A percentile compares a stretch with the other conserved stretches of the same genome.
These are phyloP conservation scores for Scolanthus callimorphus DNA, from an alignment of 92 coral and sea anemone species.

Conservation along the genomic window DNA sequence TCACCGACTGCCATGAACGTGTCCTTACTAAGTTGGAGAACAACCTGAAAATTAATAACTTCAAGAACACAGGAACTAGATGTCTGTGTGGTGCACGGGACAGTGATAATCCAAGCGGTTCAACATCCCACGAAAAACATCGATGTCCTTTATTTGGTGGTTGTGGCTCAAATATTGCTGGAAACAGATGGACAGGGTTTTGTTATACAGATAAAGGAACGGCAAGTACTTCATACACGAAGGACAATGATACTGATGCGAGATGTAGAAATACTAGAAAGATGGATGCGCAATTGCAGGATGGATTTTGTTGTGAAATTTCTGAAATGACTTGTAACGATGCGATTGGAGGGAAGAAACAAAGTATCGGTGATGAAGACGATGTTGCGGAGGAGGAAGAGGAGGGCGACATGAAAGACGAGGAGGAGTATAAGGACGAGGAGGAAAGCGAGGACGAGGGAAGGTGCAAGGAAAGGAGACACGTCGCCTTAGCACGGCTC, in stretches of 20 bases:
- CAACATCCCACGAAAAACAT: background rate
- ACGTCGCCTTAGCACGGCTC: constrained; percentile 12
- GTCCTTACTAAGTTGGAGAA: constrained; percentile 35
- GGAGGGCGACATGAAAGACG: no score
- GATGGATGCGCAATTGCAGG: no score
- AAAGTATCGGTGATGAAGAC: background rate
- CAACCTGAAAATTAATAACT: constrained; percentile 53
- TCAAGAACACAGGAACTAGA: background rate
- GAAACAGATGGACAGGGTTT: background rate
- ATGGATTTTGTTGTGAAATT: no score
- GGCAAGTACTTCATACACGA: no score
- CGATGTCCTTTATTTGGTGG: background rate
- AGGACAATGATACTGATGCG: no score
- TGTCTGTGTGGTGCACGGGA: background rate
- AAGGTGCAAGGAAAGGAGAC: no score
- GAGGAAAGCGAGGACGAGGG: no score
- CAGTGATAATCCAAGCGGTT: background rate
- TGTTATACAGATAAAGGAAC: no score
- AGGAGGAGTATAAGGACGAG: no score
- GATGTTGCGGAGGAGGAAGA: no score
- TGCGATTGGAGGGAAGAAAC: background rate
- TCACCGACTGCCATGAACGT: constrained; percentile 61
- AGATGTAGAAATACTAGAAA: no score
- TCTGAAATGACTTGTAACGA: constrained; percentile 9
- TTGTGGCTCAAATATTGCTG: background rate